A percentile compares a stretch with the other conserved stretches of the same genome.
These are phyloP conservation scores for Deroplatys truncata DNA, from an alignment of 2,888 invertebrate genomes.

Conservation along the genomic window DNA sequence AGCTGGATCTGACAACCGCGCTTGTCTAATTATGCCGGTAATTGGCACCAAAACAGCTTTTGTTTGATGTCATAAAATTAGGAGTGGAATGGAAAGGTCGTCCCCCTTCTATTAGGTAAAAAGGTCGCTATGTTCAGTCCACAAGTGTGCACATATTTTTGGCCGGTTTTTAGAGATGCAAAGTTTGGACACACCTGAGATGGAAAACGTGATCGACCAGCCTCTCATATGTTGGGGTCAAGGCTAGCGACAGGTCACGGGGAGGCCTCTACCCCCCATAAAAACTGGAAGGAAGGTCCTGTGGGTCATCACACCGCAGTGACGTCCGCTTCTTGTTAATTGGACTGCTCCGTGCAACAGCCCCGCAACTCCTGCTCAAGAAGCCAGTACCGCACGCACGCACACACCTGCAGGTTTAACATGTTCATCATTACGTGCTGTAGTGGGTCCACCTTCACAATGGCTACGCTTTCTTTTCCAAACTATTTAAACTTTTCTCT, in stretches of 20 bases:
- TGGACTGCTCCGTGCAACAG: not conserved
- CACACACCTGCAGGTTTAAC: not conserved
- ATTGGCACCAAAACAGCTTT: too few relatives aligned
- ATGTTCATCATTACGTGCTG: not conserved
- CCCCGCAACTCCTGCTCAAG: not conserved
- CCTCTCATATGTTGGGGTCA: not conserved
- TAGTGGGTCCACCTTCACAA: too few relatives aligned
- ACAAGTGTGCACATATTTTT: too few relatives aligned
- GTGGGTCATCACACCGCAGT: not conserved
- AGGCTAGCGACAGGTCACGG: not conserved
- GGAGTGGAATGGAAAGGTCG: too few relatives aligned
- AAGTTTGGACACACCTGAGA: not conserved
- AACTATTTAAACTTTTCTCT: not conserved
- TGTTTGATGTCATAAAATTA: too few relatives aligned
- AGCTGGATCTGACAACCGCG: too few relatives aligned
- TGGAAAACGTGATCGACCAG: not conserved
- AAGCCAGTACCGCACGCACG: not conserved
- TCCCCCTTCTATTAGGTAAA: too few relatives aligned
- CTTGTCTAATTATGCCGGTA: too few relatives aligned
- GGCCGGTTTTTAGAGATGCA: too few relatives aligned
- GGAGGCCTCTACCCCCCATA: not conserved
- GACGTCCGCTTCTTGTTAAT: not conserved
- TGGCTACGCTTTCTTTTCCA: not conserved
- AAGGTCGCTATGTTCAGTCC: too few relatives aligned
- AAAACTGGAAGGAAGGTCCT: not conserved